Evolutionary conservation across 2,888 invertebrate species (phyloP).

Genomic region (Chrysina gloriosa): DNA sequence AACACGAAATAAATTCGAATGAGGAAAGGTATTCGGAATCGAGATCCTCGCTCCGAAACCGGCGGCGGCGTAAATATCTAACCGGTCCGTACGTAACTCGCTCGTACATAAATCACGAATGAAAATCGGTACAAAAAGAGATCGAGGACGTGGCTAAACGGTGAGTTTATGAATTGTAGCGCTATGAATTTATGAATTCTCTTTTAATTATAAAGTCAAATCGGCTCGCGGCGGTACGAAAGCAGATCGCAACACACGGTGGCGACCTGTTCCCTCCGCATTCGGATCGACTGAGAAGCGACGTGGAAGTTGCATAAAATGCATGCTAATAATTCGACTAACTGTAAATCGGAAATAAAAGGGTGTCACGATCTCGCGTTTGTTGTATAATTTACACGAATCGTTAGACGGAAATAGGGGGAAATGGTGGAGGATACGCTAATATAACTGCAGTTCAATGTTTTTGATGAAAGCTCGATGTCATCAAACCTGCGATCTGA

Average conservation of each 20-base stretch:
- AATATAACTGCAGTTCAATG: no score
- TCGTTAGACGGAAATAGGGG: no score
- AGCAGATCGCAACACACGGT: background rate
- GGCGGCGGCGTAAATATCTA: no score
- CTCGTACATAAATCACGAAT: constrained; percentile 14
- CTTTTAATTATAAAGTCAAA: constrained; percentile 17
- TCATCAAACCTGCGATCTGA: no score
- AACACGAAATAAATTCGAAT: no score
- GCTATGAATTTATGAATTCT: constrained; percentile 20
- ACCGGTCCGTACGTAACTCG: no score
- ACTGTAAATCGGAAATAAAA: constrained; percentile 7
- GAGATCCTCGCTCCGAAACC: no score
- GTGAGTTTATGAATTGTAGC: background rate
- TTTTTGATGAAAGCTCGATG: no score
- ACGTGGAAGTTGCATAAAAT: constrained; percentile 13
- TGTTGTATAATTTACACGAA: constrained; percentile 6
- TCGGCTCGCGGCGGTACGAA: background rate
- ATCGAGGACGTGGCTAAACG: background rate
- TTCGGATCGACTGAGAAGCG: background rate
- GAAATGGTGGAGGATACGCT: no score
- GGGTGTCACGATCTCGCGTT: constrained; percentile 7
- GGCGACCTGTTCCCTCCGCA: background rate
- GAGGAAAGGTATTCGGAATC: no score
- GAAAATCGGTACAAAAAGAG: background rate
- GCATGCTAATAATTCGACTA: constrained; percentile 6